Evolutionary conservation across 2,113 vertebrate species (phyloP).

Genomic region (Hystrix cristata): DNA sequence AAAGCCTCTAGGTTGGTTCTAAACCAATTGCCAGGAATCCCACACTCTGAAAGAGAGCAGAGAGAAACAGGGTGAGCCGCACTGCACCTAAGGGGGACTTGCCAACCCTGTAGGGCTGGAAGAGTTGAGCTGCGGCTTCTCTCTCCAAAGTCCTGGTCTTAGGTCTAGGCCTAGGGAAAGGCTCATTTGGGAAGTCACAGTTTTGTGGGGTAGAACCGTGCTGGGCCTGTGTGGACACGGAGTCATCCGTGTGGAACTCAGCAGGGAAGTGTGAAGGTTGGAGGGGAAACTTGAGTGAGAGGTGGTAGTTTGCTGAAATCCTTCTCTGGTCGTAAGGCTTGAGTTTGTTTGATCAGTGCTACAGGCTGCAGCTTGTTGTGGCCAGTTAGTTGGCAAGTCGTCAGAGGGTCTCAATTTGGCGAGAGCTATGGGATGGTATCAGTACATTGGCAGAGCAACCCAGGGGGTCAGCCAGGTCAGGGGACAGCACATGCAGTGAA

Average conservation of each 20-base stretch:
- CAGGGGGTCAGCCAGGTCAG: conserved; percentile 85
- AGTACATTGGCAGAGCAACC: conserved; percentile 85
- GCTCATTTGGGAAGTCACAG: conserved; percentile 78
- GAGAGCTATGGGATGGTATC: conserved; percentile 84
- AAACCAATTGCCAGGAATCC: conserved; percentile 59
- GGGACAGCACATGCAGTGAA: conserved; percentile 89
- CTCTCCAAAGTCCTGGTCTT: conserved; percentile 58
- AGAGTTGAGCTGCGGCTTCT: conserved; percentile 56
- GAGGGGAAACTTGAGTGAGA: conserved; percentile 25
- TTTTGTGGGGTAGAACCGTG: conserved; percentile 73
- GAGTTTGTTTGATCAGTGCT: conserved; percentile 83
- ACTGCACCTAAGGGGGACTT: conserved; percentile 68
- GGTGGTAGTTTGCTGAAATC: conserved; percentile 82
- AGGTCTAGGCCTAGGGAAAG: conserved; percentile 72
- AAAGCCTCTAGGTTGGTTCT: conserved; percentile 80
- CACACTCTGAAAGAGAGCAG: conserved; percentile 68
- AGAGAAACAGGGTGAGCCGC: conserved; percentile 32
- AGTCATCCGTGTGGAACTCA: conserved; percentile 23
- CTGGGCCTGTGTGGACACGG: conserved; percentile 69
- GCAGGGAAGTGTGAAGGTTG: conserved; percentile 39
- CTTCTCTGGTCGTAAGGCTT: conserved; percentile 88
- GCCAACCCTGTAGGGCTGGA: not conserved
- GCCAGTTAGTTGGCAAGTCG: conserved; percentile 84
- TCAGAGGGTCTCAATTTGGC: conserved; percentile 85
- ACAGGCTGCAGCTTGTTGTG: conserved; percentile 84